Conservation (phyloP, 2,113 vertebrate genomes). For the Aegotheles bennettii region DNA sequence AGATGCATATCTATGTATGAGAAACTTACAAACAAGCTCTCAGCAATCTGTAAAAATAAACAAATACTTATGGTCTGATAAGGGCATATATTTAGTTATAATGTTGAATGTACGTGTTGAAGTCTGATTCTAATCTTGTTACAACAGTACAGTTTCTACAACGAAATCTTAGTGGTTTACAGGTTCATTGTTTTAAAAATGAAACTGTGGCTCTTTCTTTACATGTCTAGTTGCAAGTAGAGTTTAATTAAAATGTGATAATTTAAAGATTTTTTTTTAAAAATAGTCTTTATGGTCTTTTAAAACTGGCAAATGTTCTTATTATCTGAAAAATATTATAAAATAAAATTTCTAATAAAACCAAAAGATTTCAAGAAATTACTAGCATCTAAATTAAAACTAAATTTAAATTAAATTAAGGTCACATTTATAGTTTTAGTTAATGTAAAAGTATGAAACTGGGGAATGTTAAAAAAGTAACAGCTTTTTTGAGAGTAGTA, state of each 20-base stretch:
- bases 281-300: background rate
- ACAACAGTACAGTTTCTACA: background rate
- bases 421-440: background rate
- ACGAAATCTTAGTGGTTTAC: background rate
- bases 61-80: background rate
- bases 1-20: background rate
- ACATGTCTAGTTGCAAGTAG: background rate
- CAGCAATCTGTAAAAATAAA: background rate
- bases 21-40: background rate
- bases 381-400: background rate
- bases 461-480: background rate
- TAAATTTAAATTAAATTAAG: background rate
- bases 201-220: background rate
- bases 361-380: background rate
- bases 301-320: background rate
- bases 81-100: background rate
- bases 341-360: background rate
- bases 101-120: rapidly evolving
- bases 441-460: background rate
- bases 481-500: background rate
- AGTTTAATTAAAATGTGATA: background rate
- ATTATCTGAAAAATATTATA: background rate
- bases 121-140: background rate
- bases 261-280: background rate
- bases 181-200: background rate